Evolutionary conservation across 2,797 vertebrate genomes (phyloP).

Genomic region (Fratercula arctica): DNA sequence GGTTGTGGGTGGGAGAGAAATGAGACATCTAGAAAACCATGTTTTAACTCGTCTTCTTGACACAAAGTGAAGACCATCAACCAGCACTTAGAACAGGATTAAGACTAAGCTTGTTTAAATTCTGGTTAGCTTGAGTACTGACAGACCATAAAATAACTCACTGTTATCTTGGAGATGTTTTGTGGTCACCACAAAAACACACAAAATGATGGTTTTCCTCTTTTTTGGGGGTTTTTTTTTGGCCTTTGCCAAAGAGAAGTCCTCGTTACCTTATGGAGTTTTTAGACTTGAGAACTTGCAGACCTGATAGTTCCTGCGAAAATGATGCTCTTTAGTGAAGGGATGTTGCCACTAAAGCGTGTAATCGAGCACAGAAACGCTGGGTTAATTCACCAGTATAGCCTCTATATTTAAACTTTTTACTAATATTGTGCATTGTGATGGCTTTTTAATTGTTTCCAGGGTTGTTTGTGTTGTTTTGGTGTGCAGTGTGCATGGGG

Average conservation of each 20-base stretch:
- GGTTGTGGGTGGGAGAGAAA: conserved; percentile 29
- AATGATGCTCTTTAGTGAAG: not conserved
- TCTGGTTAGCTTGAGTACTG: not conserved
- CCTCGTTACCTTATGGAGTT: not conserved
- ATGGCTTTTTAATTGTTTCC: not conserved
- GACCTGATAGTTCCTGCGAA: not conserved
- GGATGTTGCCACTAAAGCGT: not conserved
- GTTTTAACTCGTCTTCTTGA: not conserved
- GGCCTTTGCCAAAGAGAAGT: not conserved
- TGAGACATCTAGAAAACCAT: conserved; percentile 19
- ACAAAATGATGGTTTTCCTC: not conserved
- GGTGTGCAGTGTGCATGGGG: fast-evolving
- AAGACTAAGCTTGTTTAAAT: not conserved
- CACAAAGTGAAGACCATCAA: not conserved
- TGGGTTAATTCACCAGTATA: not conserved
- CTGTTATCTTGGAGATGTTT: not conserved
- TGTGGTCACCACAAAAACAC: not conserved
- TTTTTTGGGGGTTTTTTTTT: not conserved
- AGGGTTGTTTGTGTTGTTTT: not conserved
- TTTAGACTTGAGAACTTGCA: not conserved
- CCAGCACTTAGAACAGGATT: not conserved
- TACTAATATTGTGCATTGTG: not conserved
- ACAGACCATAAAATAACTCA: not conserved
- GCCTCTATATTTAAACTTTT: not conserved
- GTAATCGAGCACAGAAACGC: not conserved